Evolutionary conservation across 1,140 invertebrate species (phyloP).

Genomic region (Ephestia elutella): DNA sequence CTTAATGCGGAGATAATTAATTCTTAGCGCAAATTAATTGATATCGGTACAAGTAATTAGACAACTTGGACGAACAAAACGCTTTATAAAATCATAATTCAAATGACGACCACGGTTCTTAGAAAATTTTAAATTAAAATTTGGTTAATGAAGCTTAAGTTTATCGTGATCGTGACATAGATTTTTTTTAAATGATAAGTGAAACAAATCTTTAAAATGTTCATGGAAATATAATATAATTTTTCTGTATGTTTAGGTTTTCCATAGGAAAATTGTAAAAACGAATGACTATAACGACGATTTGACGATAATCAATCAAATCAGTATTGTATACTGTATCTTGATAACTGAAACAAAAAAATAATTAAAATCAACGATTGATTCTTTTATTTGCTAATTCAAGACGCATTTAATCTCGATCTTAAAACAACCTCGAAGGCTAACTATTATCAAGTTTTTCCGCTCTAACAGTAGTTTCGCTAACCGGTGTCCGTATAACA

Average conservation of each 20-base stretch:
- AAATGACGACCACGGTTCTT: not conserved
- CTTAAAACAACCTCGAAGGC: conserved; percentile 10
- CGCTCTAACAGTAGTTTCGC: conserved; percentile 50
- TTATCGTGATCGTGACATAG: no score
- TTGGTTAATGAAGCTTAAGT: no score
- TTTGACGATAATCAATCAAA: no score
- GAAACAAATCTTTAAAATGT: no score
- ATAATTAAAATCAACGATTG: no score
- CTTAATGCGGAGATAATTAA: conserved; percentile 68
- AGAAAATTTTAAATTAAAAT: not conserved
- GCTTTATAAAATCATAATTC: conserved; percentile 25
- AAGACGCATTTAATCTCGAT: not conserved
- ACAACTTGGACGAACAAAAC: conserved; percentile 44
- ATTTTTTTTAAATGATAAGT: no score
- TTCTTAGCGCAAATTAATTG: conserved; percentile 68
- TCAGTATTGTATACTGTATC: no score
- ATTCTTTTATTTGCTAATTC: not conserved
- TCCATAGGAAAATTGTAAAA: no score
- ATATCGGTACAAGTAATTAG: conserved; percentile 69
- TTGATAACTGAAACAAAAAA: no score
- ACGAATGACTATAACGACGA: no score
- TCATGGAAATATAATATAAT: no score
- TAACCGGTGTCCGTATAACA: conserved; percentile 59
- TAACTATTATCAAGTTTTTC: conserved; percentile 58
- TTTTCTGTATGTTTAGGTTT: no score